Percentiles rank a stretch among this genome's conserved stretches.
These are phyloP conservation scores for Dendrocopos noguchii DNA, from an alignment of 2,113 vertebrate genomes.

Conservation along the genomic window DNA sequence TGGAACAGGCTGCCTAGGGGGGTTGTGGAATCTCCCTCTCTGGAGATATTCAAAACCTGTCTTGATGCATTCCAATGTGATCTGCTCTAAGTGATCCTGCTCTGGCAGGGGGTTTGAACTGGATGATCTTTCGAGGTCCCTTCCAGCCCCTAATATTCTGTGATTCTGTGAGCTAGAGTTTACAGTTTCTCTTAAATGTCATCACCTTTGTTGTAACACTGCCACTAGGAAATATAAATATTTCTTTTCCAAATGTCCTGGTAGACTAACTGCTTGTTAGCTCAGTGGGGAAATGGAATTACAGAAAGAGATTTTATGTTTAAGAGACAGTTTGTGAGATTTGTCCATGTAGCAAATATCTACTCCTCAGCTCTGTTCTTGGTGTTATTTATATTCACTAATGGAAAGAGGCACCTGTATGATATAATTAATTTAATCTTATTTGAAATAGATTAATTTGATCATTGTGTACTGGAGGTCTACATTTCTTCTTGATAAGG, in stretches of 20 bases:
- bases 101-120: no score
- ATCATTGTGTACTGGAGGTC: neutral
- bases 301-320: neutral
- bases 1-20: no score
- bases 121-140: no score
- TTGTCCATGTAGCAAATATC: neutral
- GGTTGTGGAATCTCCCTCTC: no score
- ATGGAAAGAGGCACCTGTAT: neutral
- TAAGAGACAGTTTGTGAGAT: neutral
- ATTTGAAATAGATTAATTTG: neutral
- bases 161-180: neutral
- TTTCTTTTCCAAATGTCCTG: neutral
- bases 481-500: neutral
- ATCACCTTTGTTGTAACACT: neutral
- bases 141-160: no score
- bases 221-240: neutral
- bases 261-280: neutral
- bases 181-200: neutral
- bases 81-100: no score
- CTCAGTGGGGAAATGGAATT: neutral
- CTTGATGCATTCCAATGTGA: no score
- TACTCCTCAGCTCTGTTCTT: neutral
- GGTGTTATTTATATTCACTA: neutral
- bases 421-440: neutral
- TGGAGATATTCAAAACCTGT: no score